These are phyloP conservation scores for Drosophila mauritiana DNA, from an alignment of 1,140 invertebrate species.

Conservation along the genomic window DNA sequence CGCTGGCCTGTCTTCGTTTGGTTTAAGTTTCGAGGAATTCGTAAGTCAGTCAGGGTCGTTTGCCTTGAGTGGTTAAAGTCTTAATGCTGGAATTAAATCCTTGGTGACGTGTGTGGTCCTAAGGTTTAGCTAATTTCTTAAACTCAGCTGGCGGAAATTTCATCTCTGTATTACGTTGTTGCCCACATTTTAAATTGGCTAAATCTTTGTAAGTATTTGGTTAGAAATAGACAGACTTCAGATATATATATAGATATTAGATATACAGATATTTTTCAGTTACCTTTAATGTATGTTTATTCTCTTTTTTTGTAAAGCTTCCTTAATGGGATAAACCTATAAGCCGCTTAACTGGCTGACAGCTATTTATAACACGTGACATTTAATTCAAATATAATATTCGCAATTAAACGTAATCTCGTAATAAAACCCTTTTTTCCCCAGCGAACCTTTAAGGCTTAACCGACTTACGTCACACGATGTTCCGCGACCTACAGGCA, in stretches of 20 bases:
- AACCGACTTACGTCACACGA: conserved; percentile 26
- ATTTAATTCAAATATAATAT: conserved; percentile 48
- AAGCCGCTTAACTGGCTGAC: conserved; percentile 29
- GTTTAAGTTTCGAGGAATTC: conserved; percentile 17
- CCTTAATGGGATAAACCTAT: neutral
- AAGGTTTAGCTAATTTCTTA: conserved; percentile 13
- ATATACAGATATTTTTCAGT: no score
- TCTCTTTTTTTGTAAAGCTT: neutral
- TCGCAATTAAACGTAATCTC: conserved; percentile 48
- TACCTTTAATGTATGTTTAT: neutral
- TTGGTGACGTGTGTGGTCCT: conserved; percentile 22
- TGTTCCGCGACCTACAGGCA: neutral
- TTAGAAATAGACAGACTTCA: neutral
- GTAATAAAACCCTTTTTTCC: conserved; percentile 31
- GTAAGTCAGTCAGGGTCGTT: conserved; percentile 36
- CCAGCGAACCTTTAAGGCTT: conserved; percentile 29
- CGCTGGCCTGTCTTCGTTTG: conserved; percentile 20
- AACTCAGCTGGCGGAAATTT: neutral
- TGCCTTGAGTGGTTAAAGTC: conserved; percentile 24
- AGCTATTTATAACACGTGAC: conserved; percentile 45
- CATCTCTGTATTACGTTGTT: neutral
- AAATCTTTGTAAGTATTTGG: neutral
- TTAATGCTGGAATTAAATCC: conserved; percentile 14
- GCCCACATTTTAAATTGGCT: no score
- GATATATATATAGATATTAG: no score